Conservation (phyloP, 1,140 invertebrate species). For the Luehdorfia chinensis region DNA sequence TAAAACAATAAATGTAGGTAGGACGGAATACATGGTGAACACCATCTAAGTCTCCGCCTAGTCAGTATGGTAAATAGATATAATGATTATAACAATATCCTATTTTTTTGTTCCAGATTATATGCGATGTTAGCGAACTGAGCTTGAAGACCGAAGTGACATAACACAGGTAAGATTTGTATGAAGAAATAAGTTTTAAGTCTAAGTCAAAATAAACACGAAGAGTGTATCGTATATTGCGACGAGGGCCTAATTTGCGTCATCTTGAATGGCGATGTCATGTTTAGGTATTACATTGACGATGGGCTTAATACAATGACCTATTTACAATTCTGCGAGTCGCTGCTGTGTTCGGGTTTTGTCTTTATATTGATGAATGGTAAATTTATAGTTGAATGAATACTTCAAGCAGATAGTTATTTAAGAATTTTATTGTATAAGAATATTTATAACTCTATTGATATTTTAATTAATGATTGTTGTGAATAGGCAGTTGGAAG, state of each 20-base stretch:
- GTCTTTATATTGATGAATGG: constrained; percentile 6
- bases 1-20: too few relatives aligned
- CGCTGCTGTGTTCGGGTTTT: constrained; percentile 7
- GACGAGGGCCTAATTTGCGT: neutral
- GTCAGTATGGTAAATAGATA: too few relatives aligned
- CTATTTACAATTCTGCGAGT: neutral
- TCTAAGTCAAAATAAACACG: neutral
- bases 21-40: too few relatives aligned
- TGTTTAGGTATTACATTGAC: constrained; percentile 14
- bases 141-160: neutral
- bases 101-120: constrained; percentile 21
- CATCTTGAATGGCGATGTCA: constrained; percentile 12
- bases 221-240: too few relatives aligned
- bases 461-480: too few relatives aligned
- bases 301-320: constrained; percentile 6
- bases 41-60: too few relatives aligned
- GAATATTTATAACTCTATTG: too few relatives aligned
- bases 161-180: neutral
- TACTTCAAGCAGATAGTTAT: too few relatives aligned
- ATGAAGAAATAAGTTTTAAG: neutral
- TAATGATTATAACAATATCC: too few relatives aligned
- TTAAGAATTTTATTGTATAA: too few relatives aligned
- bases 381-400: constrained; percentile 1
- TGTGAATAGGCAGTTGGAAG: too few relatives aligned
- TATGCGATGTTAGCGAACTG: neutral